These are phyloP conservation scores for Acanthurus leucopareius DNA, from an alignment of 2,797 vertebrate genomes.

Conservation along the genomic window DNA sequence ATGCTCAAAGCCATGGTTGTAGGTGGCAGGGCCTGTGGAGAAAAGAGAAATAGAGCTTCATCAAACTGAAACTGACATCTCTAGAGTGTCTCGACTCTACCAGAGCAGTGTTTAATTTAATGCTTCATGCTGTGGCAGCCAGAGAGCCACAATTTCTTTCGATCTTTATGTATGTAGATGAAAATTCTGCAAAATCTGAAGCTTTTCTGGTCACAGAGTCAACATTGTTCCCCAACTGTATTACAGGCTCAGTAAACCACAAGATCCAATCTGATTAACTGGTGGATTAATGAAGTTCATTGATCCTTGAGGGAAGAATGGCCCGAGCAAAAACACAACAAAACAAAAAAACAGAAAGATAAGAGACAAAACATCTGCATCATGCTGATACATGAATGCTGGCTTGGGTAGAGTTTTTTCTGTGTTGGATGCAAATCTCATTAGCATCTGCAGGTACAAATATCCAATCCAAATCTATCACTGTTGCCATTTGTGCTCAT, in stretches of 20 bases:
- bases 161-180: not conserved
- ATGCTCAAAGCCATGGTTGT: conserved; percentile 91
- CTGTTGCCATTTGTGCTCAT: not conserved
- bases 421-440: conserved; percentile 9
- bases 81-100: not conserved
- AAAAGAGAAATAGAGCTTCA: not conserved
- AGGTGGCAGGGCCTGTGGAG: conserved; percentile 92
- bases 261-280: conserved; percentile 39
- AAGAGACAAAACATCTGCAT: conserved; percentile 39
- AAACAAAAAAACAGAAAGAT: conserved; percentile 20
- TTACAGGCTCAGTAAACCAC: conserved; percentile 16
- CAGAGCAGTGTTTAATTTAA: not conserved
- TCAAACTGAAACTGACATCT: conserved; percentile 13
- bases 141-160: not conserved
- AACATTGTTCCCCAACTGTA: not conserved
- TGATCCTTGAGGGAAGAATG: conserved; percentile 24
- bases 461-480: not conserved
- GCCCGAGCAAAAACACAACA: not conserved
- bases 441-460: not conserved
- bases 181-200: conserved; percentile 2
- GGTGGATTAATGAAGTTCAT: conserved; percentile 40
- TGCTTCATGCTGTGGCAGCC: not conserved
- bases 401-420: conserved; percentile 16
- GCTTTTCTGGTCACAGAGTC: conserved; percentile 8
- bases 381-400: conserved; percentile 42